These are phyloP conservation scores for Saguinus imperator DNA, from an alignment of 2,113 vertebrate species.

Conservation along the genomic window DNA sequence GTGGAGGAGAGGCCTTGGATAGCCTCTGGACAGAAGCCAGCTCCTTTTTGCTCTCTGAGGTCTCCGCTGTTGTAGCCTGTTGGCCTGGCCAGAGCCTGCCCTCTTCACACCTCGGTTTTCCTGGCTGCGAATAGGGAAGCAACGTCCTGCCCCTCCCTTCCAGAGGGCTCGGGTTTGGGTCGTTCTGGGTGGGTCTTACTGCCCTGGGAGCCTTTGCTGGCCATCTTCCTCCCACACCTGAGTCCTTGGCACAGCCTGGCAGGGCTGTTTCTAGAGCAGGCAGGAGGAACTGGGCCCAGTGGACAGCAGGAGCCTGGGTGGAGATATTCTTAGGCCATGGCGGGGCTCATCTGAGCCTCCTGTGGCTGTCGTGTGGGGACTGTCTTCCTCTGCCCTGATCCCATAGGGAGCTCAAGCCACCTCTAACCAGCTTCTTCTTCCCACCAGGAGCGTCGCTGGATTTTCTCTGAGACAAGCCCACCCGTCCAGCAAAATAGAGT, in stretches of 20 bases:
- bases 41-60: not conserved
- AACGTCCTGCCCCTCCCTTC: not conserved
- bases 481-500: constrained; percentile 96
- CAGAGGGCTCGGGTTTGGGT: not conserved
- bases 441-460: constrained; percentile 72
- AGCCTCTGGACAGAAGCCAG: not conserved
- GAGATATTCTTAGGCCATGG: not conserved
- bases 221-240: not conserved
- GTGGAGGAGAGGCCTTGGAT: not conserved
- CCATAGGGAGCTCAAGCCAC: not conserved
- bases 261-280: not conserved
- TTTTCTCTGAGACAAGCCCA: constrained; percentile 83
- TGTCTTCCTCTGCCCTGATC: not conserved
- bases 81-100: not conserved
- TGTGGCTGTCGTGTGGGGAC: not conserved
- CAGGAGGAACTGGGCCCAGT: not conserved
- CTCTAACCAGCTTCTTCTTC: constrained; percentile 2
- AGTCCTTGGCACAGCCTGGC: not conserved
- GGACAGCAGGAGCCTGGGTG: not conserved
- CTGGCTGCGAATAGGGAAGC: not conserved
- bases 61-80: not conserved
- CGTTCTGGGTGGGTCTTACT: not conserved
- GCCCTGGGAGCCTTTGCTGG: not conserved
- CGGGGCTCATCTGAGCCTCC: not conserved
- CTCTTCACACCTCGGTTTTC: not conserved